Percentiles rank a stretch among this genome's conserved stretches.
phyloP scores from a whole-genome alignment of 2,113 vertebrate genomes.

The Upupa epops region DNA sequence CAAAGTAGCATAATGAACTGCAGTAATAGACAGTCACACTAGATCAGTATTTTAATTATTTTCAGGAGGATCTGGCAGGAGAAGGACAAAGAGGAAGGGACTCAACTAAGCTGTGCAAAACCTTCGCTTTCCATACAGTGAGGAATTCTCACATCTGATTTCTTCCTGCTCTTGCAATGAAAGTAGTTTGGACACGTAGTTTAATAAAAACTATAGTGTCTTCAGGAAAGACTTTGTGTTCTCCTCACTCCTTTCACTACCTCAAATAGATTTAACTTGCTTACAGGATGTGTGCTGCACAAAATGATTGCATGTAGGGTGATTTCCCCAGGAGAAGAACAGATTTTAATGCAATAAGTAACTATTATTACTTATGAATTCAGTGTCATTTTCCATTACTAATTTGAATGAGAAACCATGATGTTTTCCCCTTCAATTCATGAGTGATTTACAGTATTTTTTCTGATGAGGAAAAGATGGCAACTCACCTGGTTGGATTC shows the following conservation, averaged over 20 bases:
- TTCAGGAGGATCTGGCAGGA: neutral
- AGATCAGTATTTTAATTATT: neutral
- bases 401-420: fast-evolving
- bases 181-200: neutral
- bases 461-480: neutral
- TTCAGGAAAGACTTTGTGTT: neutral
- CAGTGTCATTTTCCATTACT: neutral
- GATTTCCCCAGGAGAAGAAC: neutral
- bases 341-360: neutral
- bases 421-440: neutral
- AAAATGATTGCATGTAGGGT: neutral
- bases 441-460: neutral
- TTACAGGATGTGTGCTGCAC: neutral
- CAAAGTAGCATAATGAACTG: neutral
- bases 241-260: neutral
- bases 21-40: neutral
- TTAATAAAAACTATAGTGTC: neutral
- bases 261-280: neutral
- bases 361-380: neutral
- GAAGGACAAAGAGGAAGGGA: neutral
- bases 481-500: neutral
- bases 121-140: neutral
- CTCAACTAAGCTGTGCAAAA: neutral
- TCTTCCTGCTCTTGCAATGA: neutral
- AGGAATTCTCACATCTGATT: neutral